Evolutionary conservation across 23 tunicate genomes (phyloP).

Genomic region (Botrylloides violaceus): DNA sequence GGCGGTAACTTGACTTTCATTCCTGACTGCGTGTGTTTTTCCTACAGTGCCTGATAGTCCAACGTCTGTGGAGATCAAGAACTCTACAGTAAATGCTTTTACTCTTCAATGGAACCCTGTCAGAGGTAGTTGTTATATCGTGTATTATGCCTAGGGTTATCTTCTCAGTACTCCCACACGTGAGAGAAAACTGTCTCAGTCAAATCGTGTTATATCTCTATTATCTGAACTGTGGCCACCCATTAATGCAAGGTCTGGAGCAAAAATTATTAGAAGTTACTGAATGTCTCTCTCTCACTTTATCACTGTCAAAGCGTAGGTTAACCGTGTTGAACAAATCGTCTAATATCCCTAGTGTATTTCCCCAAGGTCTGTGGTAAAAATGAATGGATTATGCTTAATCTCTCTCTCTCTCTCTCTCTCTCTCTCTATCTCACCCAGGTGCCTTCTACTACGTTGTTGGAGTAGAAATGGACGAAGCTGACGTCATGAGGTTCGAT

Average conservation of each 20-base stretch:
- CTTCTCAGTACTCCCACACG: not conserved
- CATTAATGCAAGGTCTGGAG: not conserved
- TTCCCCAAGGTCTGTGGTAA: too few species aligned
- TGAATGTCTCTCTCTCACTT: not conserved
- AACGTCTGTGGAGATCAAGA: not conserved
- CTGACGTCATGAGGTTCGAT: slow-evolving; percentile 6
- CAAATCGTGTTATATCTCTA: not conserved
- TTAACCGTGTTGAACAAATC: too few species aligned
- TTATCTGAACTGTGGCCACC: not conserved
- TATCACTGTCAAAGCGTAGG: too few species aligned
- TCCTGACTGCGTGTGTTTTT: too few species aligned
- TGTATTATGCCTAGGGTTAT: too few species aligned
- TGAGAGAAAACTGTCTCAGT: not conserved
- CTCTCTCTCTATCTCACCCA: too few species aligned
- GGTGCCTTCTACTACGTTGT: slow-evolving; percentile 18
- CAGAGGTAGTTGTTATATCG: too few species aligned
- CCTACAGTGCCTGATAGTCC: slow-evolving; percentile 35
- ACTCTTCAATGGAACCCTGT: slow-evolving; percentile 26
- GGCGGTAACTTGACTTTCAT: too few species aligned
- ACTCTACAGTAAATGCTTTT: slow-evolving; percentile 3
- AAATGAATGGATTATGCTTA: too few species aligned
- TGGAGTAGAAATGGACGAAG: slow-evolving; percentile 17
- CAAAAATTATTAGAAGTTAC: not conserved
- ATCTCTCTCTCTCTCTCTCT: too few species aligned
- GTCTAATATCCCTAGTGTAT: too few species aligned